Evolutionary conservation across 2,888 invertebrate genomes (phyloP).

Genomic region (Drosophila diplacantha): DNA sequence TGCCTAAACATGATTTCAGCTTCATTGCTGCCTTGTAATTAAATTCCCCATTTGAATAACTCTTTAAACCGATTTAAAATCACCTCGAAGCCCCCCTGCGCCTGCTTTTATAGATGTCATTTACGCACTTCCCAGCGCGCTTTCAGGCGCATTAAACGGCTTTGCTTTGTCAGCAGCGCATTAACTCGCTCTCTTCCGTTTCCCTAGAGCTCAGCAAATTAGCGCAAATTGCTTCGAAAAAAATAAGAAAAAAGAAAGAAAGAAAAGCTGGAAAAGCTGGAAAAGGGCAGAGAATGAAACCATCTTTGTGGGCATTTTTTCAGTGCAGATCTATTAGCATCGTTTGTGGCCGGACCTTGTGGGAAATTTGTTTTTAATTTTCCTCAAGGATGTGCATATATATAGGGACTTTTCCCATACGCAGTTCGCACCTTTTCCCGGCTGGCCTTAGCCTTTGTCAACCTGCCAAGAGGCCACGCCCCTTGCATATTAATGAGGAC

Average conservation of each 20-base stretch:
- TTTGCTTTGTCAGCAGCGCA: conserved; percentile 28
- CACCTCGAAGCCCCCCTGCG: neutral
- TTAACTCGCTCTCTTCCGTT: conserved; percentile 17
- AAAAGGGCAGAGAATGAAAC: neutral
- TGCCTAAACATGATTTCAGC: too few relatives aligned
- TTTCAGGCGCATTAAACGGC: conserved; percentile 14
- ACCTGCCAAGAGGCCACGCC: conserved; percentile 16
- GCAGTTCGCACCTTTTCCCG: conserved; percentile 8
- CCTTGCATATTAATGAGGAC: conserved; percentile 67
- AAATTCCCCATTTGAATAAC: neutral
- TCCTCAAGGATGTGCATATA: conserved; percentile 6
- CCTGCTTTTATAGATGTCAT: conserved; percentile 2
- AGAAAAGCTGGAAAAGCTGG: neutral
- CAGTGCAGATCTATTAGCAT: conserved; percentile 25
- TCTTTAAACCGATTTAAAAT: conserved; percentile 1
- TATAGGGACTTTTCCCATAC: conserved; percentile 4
- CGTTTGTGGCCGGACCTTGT: conserved; percentile 26
- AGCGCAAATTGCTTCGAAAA: conserved; percentile 19
- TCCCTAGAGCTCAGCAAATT: conserved; percentile 16
- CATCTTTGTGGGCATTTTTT: conserved; percentile 13
- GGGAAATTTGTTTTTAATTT: conserved; percentile 42
- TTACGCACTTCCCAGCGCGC: conserved; percentile 9
- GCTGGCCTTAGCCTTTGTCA: conserved; percentile 7
- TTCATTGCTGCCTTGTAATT: neutral
- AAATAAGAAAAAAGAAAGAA: neutral